Evolutionary conservation across 92 coral and sea anemone genomes (phyloP).

Genomic region (Umimayanthus kanabou): DNA sequence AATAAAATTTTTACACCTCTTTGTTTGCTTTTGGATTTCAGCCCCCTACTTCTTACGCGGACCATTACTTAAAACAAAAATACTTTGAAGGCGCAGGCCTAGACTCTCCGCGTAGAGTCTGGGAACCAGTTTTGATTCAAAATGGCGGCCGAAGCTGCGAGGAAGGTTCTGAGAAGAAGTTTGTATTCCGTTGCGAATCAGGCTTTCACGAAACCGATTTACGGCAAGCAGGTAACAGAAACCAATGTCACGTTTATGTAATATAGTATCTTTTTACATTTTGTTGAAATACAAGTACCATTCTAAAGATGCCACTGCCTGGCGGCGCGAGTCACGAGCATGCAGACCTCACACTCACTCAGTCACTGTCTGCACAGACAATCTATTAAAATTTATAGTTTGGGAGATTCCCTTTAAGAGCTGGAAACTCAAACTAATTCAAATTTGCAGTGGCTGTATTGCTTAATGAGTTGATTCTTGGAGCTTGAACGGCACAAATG

Average conservation of each 20-base stretch:
- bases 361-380: no score
- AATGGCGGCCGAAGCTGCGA: constrained; percentile 15
- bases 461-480: background rate
- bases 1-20: no score
- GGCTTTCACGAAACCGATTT: background rate
- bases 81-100: background rate
- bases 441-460: background rate
- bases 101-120: background rate
- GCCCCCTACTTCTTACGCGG: no score
- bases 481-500: background rate
- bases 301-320: background rate
- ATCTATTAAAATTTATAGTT: no score
- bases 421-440: background rate
- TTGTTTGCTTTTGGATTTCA: no score
- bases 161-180: background rate
- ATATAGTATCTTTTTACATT: background rate
- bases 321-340: background rate
- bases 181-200: background rate
- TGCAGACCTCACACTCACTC: no score
- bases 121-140: constrained; percentile 5
- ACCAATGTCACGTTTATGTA: background rate
- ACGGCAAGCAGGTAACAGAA: constrained; percentile 26
- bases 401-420: background rate
- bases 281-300: background rate
- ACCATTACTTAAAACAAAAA: no score